A percentile compares a stretch with the other conserved stretches of the same genome.
Conservation (phyloP, 2,113 vertebrate species). For the Antennarius striatus region DNA sequence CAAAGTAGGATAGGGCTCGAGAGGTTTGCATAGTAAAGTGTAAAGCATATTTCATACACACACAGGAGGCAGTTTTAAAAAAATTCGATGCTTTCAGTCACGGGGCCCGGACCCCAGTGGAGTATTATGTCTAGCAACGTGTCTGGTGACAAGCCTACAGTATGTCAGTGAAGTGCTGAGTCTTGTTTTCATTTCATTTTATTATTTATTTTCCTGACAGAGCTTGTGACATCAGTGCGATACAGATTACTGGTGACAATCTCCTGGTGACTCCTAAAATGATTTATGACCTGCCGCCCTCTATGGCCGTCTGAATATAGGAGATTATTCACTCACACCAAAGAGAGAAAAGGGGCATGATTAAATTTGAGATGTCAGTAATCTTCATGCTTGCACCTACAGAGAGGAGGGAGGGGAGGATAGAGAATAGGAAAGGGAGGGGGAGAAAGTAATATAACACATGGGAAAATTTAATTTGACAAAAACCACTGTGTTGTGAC, state of each 20-base stretch:
- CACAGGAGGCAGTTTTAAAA: too few relatives aligned
- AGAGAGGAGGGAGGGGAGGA: neutral
- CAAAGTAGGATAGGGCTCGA: neutral
- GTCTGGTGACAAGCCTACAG: too few relatives aligned
- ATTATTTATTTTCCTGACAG: too few relatives aligned
- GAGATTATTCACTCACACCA: slow-evolving; percentile 27
- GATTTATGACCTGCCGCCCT: slow-evolving; percentile 27
- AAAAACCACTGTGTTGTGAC: slow-evolving; percentile 12
- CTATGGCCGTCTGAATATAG: slow-evolving; percentile 19
- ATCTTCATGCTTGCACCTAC: slow-evolving; percentile 37
- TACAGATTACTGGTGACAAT: slow-evolving; percentile 1
- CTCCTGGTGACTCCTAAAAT: slow-evolving; percentile 1
- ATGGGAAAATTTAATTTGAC: slow-evolving; percentile 44
- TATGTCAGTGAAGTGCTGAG: too few relatives aligned
- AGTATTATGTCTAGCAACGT: too few relatives aligned
- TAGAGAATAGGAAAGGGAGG: neutral
- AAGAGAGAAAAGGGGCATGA: slow-evolving; percentile 13
- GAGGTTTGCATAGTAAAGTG: too few relatives aligned
- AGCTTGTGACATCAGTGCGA: neutral
- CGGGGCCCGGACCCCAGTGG: too few relatives aligned
- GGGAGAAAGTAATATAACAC: neutral
- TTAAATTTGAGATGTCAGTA: slow-evolving; percentile 46
- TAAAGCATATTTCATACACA: too few relatives aligned
- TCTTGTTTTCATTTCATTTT: too few relatives aligned
- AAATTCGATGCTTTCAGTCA: too few relatives aligned